Base-by-base conservation (phyloP, 2,113 vertebrate species). In the Xyliphius kryptos region DNA sequence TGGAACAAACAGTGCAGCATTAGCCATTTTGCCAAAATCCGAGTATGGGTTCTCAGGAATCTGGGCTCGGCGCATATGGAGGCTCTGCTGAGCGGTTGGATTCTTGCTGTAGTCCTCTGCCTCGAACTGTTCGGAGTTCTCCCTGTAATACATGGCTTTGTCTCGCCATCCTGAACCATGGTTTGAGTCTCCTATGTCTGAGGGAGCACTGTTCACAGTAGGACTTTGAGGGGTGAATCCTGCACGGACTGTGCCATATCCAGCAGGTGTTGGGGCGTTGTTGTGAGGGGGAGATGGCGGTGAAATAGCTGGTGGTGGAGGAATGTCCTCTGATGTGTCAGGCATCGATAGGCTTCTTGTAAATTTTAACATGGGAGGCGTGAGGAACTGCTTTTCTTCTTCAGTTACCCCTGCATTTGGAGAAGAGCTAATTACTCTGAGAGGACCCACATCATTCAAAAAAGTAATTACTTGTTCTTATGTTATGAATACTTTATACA, bases 341-440 rank as follows among this genome's bases (percentile, higher is more conserved):
- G 91, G 91, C 91, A 94, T 94, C 32, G 91, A 94, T 68, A 94
- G 83, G 86, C 91, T 94, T 80, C 91, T 85, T 77, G 91, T 92
- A 82, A 94, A 93, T 82, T 94, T 94, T 61, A 94, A 83, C 88
- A 93, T 90, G 1, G 91, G 91, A 48, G 91, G 91, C 37, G 91
- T 90, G 78, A 94, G 87, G 67, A 92, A 93, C 72, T 93, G 91
- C 16, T 89, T 82, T 77, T 94, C 91, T 81, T 94, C 91, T 79
- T 93, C 91, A 0, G 91, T 92, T 74, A 94, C 90, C 61, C 91
- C 91, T 94, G 56, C 21, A 64, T 41, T 50, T 44, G 6, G 61
- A 51, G 21, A 17, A 57, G 7, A 20, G 20, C 5, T 17, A 21
- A n/a, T n/a, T 22, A 19, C 47, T 54, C 22, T 13, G 9, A 43